Evolutionary conservation across 2,797 vertebrate genomes (phyloP), one percentile per base, ranked within the genome.

Genomic region (Acestrorhynchus altus): DNA sequence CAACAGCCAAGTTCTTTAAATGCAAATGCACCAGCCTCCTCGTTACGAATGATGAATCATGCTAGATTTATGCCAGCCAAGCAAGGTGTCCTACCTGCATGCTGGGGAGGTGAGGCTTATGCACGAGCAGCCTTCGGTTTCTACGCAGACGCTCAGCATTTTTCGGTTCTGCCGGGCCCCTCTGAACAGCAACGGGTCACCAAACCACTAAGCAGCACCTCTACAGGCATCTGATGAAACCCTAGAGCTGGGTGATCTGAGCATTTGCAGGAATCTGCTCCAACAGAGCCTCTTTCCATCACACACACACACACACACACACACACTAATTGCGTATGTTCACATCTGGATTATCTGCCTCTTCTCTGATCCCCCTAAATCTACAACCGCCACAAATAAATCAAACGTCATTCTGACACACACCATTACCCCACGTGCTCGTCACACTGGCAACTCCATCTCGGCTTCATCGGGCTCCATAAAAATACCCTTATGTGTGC

Each of bases 351-450:
- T 92, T 88, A 92, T 92, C 87, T 20, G 54, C 81, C 72, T 90
- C 84, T 92, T 90, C 89, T 88, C 84, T 90, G 83, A 91, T 88
- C 85, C 81, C 67, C 9, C 54, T 40, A 91, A 92, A 93, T 93
- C 90, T 88, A 42, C 76, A 79, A 86, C 83, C 88, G 75, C 66
- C 54, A 57, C 54, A 86, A 86, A 86, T 89, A 86, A 86, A 86
- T 89, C 86, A 83, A 83, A 86, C 72, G 83, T 78, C 40, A 68
- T 52, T 74, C 61, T 77, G 69, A 61, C 56, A 78, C 40, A 79
- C 75, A 85, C 24, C 52, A 77, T 28, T 52, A 72, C 70, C 44
- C 66, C 65, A 42, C 70, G 28, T 8, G 71, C 12, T 6, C 69
- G 39, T 59, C 56, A 60, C 22, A 44, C 26, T n/a, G 71, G 56